phyloP scores from a whole-genome alignment of 1,140 invertebrate genomes.

The Penaeus japonicus region DNA sequence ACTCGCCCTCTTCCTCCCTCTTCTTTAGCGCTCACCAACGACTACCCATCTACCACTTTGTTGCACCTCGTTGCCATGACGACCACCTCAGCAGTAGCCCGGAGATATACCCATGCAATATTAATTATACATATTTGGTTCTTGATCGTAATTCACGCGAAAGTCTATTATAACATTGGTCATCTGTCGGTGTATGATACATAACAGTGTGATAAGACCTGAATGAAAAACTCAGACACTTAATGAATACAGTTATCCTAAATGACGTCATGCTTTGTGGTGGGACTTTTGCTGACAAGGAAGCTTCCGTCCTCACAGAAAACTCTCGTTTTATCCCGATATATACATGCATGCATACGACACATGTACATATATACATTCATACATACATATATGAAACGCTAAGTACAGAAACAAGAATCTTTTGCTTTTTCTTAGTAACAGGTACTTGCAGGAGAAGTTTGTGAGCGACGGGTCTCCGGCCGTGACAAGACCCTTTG shows the following conservation, averaged over 20 bases:
- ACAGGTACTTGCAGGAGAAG: too few relatives aligned
- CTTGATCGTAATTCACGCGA: slow-evolving; percentile 15
- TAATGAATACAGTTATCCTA: background rate
- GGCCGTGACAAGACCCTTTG: too few relatives aligned
- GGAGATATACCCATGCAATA: background rate
- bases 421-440: too few relatives aligned
- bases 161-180: slow-evolving; percentile 1
- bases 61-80: background rate
- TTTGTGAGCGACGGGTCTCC: too few relatives aligned
- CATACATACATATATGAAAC: slow-evolving; percentile 8
- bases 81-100: background rate
- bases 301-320: background rate
- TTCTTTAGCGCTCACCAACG: too few relatives aligned
- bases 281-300: background rate
- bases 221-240: slow-evolving; percentile 17
- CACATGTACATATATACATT: background rate
- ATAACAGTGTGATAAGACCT: slow-evolving; percentile 47
- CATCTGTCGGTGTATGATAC: slow-evolving; percentile 30
- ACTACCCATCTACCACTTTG: background rate
- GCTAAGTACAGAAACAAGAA: too few relatives aligned
- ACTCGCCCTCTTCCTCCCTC: too few relatives aligned
- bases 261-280: too few relatives aligned
- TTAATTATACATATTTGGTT: slow-evolving; percentile 19
- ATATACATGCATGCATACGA: slow-evolving; percentile 1
- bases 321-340: background rate